Evolutionary conservation across 2,888 invertebrate species (phyloP).

Genomic region (Phorcus lineatus): DNA sequence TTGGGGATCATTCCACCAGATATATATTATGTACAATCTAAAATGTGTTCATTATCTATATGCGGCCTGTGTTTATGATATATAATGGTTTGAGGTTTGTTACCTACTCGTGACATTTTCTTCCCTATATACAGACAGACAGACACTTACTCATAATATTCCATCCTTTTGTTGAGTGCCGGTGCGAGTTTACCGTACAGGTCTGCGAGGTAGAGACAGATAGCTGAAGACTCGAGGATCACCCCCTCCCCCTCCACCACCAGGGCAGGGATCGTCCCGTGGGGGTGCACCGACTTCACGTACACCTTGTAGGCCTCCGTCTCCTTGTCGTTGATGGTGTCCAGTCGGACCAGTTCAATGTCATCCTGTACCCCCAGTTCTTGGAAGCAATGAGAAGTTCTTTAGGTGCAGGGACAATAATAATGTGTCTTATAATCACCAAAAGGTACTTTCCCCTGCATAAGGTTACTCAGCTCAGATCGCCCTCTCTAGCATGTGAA

Average conservation of each 20-base stretch:
- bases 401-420: too few relatives aligned
- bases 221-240: constrained; percentile 64
- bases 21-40: too few relatives aligned
- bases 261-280: constrained; percentile 54
- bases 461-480: too few relatives aligned
- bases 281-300: constrained; percentile 46
- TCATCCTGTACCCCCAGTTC: constrained; percentile 48
- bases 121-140: too few relatives aligned
- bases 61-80: too few relatives aligned
- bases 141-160: constrained; percentile 46
- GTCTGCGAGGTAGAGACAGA: constrained; percentile 65
- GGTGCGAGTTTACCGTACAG: constrained; percentile 53
- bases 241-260: constrained; percentile 54
- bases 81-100: too few relatives aligned
- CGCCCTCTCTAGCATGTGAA: too few relatives aligned
- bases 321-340: constrained; percentile 2
- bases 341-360: constrained; percentile 41
- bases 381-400: constrained; percentile 24
- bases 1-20: too few relatives aligned
- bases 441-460: too few relatives aligned
- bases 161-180: constrained; percentile 43
- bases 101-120: too few relatives aligned
- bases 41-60: too few relatives aligned
- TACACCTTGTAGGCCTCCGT: constrained; percentile 30
- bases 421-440: too few relatives aligned